Percentiles rank a stretch among this genome's conserved stretches.
Conservation (phyloP, 2,888 invertebrate species). For the Adelognathus sp. region DNA sequence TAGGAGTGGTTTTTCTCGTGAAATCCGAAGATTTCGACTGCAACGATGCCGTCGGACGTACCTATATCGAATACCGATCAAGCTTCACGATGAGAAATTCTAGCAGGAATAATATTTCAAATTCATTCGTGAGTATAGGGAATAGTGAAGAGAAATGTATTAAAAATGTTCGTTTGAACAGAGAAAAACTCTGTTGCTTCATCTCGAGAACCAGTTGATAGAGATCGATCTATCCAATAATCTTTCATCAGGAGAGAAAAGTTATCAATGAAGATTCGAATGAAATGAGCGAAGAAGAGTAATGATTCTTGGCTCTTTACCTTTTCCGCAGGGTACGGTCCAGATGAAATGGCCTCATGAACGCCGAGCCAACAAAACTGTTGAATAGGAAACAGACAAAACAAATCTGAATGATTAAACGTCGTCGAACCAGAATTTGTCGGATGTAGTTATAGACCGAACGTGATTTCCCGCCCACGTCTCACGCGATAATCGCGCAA, state of each 20-base stretch:
- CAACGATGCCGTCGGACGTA: not conserved
- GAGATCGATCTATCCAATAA: too few relatives aligned
- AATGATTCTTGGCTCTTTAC: constrained; percentile 9
- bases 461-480: constrained; percentile 12
- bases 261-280: not conserved
- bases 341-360: constrained; percentile 39
- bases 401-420: constrained; percentile 44
- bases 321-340: constrained; percentile 10
- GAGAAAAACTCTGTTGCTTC: too few relatives aligned
- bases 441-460: constrained; percentile 17
- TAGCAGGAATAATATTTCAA: too few relatives aligned
- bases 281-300: not conserved
- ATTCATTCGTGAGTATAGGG: not conserved
- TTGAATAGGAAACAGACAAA: constrained; percentile 17
- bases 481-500: not conserved
- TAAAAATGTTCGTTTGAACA: not conserved
- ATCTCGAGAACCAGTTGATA: too few relatives aligned
- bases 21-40: not conserved
- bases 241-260: too few relatives aligned
- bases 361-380: constrained; percentile 39
- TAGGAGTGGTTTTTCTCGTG: not conserved
- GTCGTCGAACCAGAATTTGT: constrained; percentile 3
- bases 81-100: not conserved
- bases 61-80: constrained; percentile 21
- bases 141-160: not conserved